A percentile compares a stretch with the other conserved stretches of the same genome.
These are phyloP conservation scores for Smittia aterrima DNA, from an alignment of 2,888 invertebrate genomes.

Conservation along the genomic window DNA sequence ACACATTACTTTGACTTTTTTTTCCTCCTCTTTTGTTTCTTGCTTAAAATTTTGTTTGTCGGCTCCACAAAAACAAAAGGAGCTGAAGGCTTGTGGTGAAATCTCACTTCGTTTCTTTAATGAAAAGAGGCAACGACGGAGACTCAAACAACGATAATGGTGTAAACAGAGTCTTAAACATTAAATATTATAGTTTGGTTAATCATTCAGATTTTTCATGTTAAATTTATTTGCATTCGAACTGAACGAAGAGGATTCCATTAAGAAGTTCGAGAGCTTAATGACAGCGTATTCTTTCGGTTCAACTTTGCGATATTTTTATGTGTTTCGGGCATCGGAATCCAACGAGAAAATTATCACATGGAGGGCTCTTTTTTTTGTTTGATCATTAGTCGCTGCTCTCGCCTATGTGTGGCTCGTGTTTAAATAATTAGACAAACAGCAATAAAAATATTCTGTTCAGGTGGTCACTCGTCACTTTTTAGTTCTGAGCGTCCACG, in stretches of 20 bases:
- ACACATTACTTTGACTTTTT: slow-evolving; percentile 36
- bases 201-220: slow-evolving; percentile 25
- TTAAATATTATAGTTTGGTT: slow-evolving; percentile 18
- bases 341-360: slow-evolving; percentile 22
- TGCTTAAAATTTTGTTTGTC: slow-evolving; percentile 22
- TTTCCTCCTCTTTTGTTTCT: slow-evolving; percentile 12
- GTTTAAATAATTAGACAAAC: slow-evolving; percentile 41
- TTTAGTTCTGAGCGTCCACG: not conserved
- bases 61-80: slow-evolving; percentile 9
- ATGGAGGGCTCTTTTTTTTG: slow-evolving; percentile 37
- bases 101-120: slow-evolving; percentile 9
- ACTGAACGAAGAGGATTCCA: slow-evolving; percentile 8
- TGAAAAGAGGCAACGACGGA: slow-evolving; percentile 16
- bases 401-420: slow-evolving; percentile 28
- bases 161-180: slow-evolving; percentile 37
- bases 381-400: slow-evolving; percentile 31
- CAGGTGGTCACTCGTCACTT: slow-evolving; percentile 23
- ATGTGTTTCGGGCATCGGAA: slow-evolving; percentile 4
- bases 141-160: slow-evolving; percentile 39
- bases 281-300: not conserved
- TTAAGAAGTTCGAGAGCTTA: slow-evolving; percentile 11
- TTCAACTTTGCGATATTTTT: slow-evolving; percentile 9
- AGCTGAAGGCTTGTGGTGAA: not conserved
- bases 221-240: slow-evolving; percentile 38
- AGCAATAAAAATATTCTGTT: slow-evolving; percentile 35